phyloP scores from a whole-genome alignment of 2,113 vertebrate species.

The Holacanthus passer region DNA sequence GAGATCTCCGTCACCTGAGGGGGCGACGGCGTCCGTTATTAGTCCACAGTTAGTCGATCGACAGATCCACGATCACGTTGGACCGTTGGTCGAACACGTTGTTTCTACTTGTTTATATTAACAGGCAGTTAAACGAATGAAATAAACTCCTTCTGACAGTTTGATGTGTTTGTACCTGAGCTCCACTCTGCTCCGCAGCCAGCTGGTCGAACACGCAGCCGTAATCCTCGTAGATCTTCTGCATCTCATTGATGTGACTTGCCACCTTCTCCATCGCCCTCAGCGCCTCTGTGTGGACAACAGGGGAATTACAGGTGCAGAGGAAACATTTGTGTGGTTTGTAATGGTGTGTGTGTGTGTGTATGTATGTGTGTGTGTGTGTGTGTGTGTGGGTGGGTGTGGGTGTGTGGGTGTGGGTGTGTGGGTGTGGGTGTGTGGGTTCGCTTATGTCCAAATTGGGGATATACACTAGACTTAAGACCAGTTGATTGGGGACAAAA shows the following conservation, averaged over 20 bases:
- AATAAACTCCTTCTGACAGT: too few relatives aligned
- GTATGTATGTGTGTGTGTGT: neutral
- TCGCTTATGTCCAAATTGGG: too few relatives aligned
- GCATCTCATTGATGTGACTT: constrained; percentile 98
- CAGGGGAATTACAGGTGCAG: neutral
- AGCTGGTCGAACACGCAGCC: constrained; percentile 95
- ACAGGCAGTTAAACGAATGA: too few relatives aligned
- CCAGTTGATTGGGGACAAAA: too few relatives aligned
- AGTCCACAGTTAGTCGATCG: too few relatives aligned
- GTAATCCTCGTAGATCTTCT: constrained; percentile 98
- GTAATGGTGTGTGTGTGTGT: neutral
- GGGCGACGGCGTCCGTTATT: too few relatives aligned
- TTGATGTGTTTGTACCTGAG: constrained; percentile 82
- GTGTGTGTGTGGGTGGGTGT: constrained; percentile 88
- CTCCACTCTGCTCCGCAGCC: constrained; percentile 90
- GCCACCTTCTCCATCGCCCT: constrained; percentile 98
- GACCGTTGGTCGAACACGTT: too few relatives aligned
- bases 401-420: constrained; percentile 77
- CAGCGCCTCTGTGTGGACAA: constrained; percentile 89
- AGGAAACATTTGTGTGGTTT: neutral
- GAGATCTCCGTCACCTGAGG: constrained; percentile 91
- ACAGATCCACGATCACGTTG: too few relatives aligned
- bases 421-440: constrained; percentile 2
- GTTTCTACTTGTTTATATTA: too few relatives aligned
- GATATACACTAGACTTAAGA: too few relatives aligned